Base-by-base conservation (phyloP, 2,888 invertebrate genomes). In the Ashinkailepas kermadecensis region DNA sequence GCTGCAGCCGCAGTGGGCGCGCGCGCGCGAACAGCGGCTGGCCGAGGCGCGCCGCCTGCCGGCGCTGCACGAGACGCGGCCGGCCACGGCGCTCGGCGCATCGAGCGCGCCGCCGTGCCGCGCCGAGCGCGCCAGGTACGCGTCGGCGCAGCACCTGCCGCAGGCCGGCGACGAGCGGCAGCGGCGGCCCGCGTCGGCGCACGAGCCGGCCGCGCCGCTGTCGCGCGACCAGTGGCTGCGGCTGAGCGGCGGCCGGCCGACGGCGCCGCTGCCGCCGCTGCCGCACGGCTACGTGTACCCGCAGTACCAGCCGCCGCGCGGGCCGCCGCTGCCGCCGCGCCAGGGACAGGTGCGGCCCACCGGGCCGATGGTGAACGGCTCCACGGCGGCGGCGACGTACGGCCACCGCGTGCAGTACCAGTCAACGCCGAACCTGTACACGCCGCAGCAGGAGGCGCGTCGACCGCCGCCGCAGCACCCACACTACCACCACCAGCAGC, bases 1-100 rank as follows among this genome's bases (percentile, higher is more conserved):
- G 85, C 88, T 91, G 79, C 87, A 88, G 82, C 88, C 86, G 79
- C 86, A 11, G n/a, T 70, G 70, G 70, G 39, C 70, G 70, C 67
- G 67, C 9, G 25, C 67, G 25, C 13, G 25, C 25, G 25, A 67
- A 9, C 18, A 23, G 65, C 8, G 25, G 15, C 25, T 11, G 10
- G 13, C 70, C 39, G 39, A 70, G 15, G 15, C 70, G 6, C 39
- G 25, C 15, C 39, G 70, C 11, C 70, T 39, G 11, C 74, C 54
- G 21, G 21, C 74, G 74, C 54, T 56, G 74, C 54, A 56, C 18
- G 74, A 56, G 54, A 21, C 56, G 54, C 54, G 54, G 18, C 74
- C 74, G 74, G 74, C 74, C 8, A 67, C 65, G 10, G 65, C 65
- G 65, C 23, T 67, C 11, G 65, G 65, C 21, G 23, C 65, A 23